Base-by-base conservation (phyloP, 2,113 vertebrate species). In the Mesocricetus auratus region DNA sequence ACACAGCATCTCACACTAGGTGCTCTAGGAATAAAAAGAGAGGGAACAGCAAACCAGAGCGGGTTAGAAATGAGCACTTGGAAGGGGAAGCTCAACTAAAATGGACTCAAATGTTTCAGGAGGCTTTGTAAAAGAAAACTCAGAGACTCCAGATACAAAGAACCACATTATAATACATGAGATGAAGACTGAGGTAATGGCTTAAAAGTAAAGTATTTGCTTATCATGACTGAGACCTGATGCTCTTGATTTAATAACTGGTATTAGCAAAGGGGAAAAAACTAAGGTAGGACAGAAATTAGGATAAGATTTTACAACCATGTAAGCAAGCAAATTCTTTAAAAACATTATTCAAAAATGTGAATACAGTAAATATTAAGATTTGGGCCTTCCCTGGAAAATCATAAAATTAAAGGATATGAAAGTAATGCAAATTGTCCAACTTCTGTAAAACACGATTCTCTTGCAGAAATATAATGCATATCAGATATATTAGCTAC, bases 331-430 rank as follows among this genome's bases (percentile, higher is more conserved):
- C 2, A 75, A 58, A 42, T 78, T 42, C 66, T 56, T 89, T 82
- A 68, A 97, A 33, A 78, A 33, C 81, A 24, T 91, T 93, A 87
- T 90, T 95, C 42, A 83, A 89, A 96, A 94, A 66, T 79, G 24
- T 75, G 21, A 39, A 7, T 90, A 91, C 0, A 13, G 9, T 12
- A 89, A 86, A 93, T 89, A 86, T 78, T 92, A 89, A 89, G 92
- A 93, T 86, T 82, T 78, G 83, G 96, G 36, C 47, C 82, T 93
- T 88, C 7, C 77, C 74, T 87, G 24, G 11, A 93, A 94, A 89
- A 83, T 81, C 50, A 71, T 62, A 95, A 94, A 47, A 87, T 78
- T 45, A 94, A 95, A 21, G 4, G 7, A 93, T 21, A 16, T 73
- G 1, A 81, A 36, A 93, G 81, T 66, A 86, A 75, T 47, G 64